Evolutionary conservation across 2,113 vertebrate genomes (phyloP).

Genomic region (Thomomys bottae): DNA sequence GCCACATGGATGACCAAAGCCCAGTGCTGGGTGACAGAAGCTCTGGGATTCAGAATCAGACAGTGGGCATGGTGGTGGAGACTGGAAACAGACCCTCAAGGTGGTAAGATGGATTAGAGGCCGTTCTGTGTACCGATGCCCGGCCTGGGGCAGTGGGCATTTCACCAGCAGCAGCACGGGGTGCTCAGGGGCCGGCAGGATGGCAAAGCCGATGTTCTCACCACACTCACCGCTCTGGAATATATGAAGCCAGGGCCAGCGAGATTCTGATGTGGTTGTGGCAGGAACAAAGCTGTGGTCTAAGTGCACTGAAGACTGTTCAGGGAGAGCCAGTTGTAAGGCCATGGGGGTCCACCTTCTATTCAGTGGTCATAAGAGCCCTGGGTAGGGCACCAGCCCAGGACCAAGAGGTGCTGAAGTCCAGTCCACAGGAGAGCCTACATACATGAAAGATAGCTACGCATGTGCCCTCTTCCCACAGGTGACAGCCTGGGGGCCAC

Average conservation of each 20-base stretch:
- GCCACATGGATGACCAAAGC: fast-evolving
- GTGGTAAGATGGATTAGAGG: background rate
- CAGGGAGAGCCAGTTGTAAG: fast-evolving
- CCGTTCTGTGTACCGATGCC: fast-evolving
- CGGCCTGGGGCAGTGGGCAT: too few relatives aligned
- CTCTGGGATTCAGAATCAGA: fast-evolving
- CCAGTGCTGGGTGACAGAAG: fast-evolving
- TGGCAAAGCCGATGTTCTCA: fast-evolving
- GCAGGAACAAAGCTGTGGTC: background rate
- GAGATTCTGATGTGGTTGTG: background rate
- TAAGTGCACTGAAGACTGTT: background rate
- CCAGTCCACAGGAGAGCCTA: background rate
- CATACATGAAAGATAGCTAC: too few relatives aligned
- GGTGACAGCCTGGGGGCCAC: too few relatives aligned
- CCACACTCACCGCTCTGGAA: too few relatives aligned
- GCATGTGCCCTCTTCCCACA: too few relatives aligned
- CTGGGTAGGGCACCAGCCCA: too few relatives aligned
- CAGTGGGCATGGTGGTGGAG: fast-evolving
- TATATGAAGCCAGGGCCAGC: fast-evolving
- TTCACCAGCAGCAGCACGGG: background rate
- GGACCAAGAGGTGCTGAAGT: background rate
- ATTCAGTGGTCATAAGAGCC: fast-evolving
- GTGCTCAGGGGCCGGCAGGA: too few relatives aligned
- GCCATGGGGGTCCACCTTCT: fast-evolving
- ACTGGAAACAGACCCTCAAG: too few relatives aligned